phyloP scores from a whole-genome alignment of 2,797 vertebrate genomes.

The Mastacembelus armatus region DNA sequence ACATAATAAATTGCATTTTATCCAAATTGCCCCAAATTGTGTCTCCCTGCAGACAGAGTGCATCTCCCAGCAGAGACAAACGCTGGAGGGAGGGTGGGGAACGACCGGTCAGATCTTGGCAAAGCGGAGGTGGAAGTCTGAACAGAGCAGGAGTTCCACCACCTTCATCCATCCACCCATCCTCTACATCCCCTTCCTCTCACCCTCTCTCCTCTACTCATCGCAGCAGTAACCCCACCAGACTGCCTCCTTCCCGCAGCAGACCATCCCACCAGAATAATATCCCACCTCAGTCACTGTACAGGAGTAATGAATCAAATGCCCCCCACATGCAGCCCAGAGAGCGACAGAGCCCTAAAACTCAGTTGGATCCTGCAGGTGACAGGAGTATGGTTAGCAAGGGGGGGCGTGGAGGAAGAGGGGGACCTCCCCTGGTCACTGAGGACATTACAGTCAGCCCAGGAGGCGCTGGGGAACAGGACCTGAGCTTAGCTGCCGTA shows the following conservation, averaged over 20 bases:
- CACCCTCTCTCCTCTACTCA: constrained; percentile 59
- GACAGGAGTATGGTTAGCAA: constrained; percentile 50
- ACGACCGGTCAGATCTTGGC: constrained; percentile 79
- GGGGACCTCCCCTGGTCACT: constrained; percentile 58
- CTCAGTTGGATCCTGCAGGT: constrained; percentile 38
- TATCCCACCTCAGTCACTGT: constrained; percentile 59
- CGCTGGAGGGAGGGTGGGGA: constrained; percentile 82
- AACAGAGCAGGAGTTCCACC: constrained; percentile 51
- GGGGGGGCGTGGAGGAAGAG: constrained; percentile 55
- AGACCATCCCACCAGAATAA: constrained; percentile 53
- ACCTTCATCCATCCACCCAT: constrained; percentile 42
- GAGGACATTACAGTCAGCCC: constrained; percentile 69
- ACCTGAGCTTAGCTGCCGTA: constrained; percentile 9
- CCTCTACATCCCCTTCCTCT: constrained; percentile 71
- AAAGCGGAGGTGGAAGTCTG: constrained; percentile 50
- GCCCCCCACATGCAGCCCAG: constrained; percentile 40
- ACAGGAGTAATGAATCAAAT: constrained; percentile 55
- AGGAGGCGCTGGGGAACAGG: constrained; percentile 59
- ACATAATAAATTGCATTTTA: no score
- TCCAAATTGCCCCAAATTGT: no score
- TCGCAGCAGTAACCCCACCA: constrained; percentile 62
- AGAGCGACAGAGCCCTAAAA: constrained; percentile 54
- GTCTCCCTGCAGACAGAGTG: constrained; percentile 79
- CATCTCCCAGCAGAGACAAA: constrained; percentile 88
- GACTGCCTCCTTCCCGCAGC: constrained; percentile 68